These are phyloP conservation scores for Heteromurus nitidus DNA, from an alignment of 2,888 invertebrate genomes.

Conservation along the genomic window DNA sequence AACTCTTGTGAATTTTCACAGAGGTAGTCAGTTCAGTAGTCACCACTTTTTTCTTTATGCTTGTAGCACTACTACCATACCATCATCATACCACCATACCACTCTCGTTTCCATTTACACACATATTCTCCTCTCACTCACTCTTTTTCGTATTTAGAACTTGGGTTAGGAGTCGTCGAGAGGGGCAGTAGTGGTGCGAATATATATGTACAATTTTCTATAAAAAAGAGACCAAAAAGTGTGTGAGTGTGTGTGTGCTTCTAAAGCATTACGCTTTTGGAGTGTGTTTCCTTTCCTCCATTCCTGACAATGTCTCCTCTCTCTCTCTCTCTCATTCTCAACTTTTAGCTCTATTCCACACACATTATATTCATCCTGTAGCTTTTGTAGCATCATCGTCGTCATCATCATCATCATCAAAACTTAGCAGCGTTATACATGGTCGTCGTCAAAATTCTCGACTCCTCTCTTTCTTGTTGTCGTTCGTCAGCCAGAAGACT, in stretches of 20 bases:
- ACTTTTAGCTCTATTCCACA: background rate
- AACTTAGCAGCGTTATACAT: background rate
- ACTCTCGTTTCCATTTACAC: background rate
- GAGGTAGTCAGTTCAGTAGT: constrained; percentile 20
- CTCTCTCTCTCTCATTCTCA: constrained; percentile 1
- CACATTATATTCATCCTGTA: background rate
- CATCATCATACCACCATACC: background rate
- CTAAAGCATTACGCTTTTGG: background rate
- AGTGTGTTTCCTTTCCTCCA: too few species aligned
- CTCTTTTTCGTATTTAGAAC: too few species aligned
- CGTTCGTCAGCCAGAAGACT: constrained; percentile 14
- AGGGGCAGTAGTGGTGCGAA: constrained; percentile 6
- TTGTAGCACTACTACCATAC: background rate
- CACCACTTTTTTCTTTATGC: constrained; percentile 13
- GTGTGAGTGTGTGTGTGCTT: background rate
- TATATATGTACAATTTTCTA: too few species aligned
- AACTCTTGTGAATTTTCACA: constrained; percentile 28
- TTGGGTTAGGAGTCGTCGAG: too few species aligned
- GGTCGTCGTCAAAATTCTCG: constrained; percentile 17
- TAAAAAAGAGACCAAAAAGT: background rate
- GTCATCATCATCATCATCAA: background rate
- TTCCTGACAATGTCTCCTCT: background rate
- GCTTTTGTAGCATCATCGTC: background rate
- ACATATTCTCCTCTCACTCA: background rate
- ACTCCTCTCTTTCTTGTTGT: constrained; percentile 5